Evolutionary conservation across 2,888 invertebrate genomes (phyloP).

Genomic region (Lasioglossum calceatum): DNA sequence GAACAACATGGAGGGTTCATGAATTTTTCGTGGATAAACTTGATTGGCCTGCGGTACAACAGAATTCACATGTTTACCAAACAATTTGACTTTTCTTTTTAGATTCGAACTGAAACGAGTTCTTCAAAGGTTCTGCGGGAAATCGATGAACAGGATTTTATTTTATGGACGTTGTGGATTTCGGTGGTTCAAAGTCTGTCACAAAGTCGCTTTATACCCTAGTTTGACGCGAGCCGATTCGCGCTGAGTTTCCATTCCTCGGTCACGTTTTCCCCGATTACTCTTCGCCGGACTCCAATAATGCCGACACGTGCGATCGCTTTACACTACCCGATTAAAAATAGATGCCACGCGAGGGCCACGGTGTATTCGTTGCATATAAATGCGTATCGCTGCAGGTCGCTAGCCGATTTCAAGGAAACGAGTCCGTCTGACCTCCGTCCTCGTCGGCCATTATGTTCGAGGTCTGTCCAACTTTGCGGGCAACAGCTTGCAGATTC

Average conservation of each 20-base stretch:
- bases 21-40: too few relatives aligned
- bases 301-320: constrained; percentile 60
- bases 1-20: background rate
- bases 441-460: constrained; percentile 61
- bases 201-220: background rate
- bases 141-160: background rate
- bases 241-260: background rate
- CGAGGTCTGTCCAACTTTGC: constrained; percentile 64
- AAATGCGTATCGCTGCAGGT: constrained; percentile 73
- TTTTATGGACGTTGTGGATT: background rate
- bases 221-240: background rate
- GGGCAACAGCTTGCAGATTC: constrained; percentile 28
- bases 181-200: background rate
- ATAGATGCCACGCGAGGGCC: constrained; percentile 69
- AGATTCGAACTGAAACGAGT: background rate
- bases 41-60: too few relatives aligned
- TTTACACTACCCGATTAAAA: constrained; percentile 69
- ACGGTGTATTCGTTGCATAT: constrained; percentile 73
- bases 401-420: constrained; percentile 77
- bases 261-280: constrained; percentile 23
- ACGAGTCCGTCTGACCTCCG: constrained; percentile 71
- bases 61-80: too few relatives aligned
- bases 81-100: too few relatives aligned
- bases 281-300: constrained; percentile 26
- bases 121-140: background rate